phyloP scores from a whole-genome alignment of 2,888 invertebrate species.

The Noctua pronuba region DNA sequence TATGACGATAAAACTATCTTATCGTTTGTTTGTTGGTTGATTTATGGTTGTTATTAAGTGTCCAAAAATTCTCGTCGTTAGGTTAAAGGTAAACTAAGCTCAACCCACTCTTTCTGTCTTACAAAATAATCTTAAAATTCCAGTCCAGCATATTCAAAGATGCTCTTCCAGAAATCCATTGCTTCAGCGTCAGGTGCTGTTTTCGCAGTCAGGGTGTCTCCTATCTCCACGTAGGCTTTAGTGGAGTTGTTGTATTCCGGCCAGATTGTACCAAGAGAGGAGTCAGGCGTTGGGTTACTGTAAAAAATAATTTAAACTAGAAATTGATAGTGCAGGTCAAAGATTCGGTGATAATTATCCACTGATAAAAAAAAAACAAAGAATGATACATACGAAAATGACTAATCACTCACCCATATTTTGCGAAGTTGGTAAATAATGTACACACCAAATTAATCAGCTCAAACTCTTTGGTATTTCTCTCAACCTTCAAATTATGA shows the following conservation, averaged over 20 bases:
- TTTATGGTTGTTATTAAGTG: background rate
- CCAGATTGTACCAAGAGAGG: conserved; percentile 70
- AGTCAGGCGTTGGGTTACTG: conserved; percentile 42
- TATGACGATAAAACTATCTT: no score
- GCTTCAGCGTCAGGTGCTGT: conserved; percentile 64
- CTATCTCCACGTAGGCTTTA: conserved; percentile 75
- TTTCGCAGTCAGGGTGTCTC: conserved; percentile 69
- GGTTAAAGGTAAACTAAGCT: background rate
- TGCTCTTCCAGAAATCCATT: conserved; percentile 75
- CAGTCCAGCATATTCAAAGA: conserved; percentile 58
- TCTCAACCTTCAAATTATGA: conserved; percentile 70
- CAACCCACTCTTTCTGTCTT: background rate
- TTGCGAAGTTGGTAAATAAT: conserved; percentile 80
- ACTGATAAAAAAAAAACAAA: background rate
- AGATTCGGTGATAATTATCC: background rate
- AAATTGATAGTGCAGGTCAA: background rate
- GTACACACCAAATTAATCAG: conserved; percentile 75
- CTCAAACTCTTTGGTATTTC: conserved; percentile 70
- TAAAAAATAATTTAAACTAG: background rate
- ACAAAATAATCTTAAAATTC: conserved; percentile 48
- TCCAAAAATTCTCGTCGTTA: background rate
- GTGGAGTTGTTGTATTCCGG: conserved; percentile 72
- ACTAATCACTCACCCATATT: conserved; percentile 19
- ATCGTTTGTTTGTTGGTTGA: no score
- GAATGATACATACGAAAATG: background rate